A percentile compares a stretch with the other conserved stretches of the same genome.
phyloP scores from a whole-genome alignment of 2,888 invertebrate genomes.

The Cabera pusaria region DNA sequence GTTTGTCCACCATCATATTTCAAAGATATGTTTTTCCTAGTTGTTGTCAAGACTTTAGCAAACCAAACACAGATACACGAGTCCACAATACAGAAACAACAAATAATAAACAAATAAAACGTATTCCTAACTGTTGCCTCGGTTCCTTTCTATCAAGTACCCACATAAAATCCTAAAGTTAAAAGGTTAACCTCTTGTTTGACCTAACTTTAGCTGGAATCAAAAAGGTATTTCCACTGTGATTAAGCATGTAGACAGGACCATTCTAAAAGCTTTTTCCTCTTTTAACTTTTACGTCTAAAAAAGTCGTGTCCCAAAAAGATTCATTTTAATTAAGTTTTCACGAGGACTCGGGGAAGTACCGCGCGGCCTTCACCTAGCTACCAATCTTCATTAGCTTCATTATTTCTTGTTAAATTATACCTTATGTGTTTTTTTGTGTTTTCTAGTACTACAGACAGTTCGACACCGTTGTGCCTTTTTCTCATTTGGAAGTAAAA shows the following conservation, averaged over 20 bases:
- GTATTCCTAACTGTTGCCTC: too few species aligned
- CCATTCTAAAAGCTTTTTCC: slow-evolving; percentile 42
- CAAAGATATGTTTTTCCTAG: too few species aligned
- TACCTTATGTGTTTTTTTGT: slow-evolving; percentile 38
- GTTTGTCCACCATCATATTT: too few species aligned
- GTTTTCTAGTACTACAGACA: slow-evolving; percentile 19
- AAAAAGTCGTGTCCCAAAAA: slow-evolving; percentile 59
- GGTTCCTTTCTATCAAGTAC: too few species aligned
- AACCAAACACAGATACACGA: too few species aligned
- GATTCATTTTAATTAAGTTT: slow-evolving; percentile 79
- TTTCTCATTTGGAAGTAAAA: too few species aligned
- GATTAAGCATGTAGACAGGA: slow-evolving; percentile 41
- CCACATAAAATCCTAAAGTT: too few species aligned
- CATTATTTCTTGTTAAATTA: slow-evolving; percentile 65
- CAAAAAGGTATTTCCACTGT: slow-evolving; percentile 27
- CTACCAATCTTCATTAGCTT: slow-evolving; percentile 76
- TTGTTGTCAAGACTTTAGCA: too few species aligned
- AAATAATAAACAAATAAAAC: too few species aligned
- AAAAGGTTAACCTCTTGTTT: too few species aligned
- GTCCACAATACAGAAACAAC: too few species aligned
- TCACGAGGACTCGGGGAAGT: slow-evolving; percentile 58
- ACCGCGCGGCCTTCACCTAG: slow-evolving; percentile 55
- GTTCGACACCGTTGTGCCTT: too few species aligned
- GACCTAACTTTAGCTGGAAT: slow-evolving; percentile 5
- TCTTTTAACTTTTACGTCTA: slow-evolving; percentile 56